A percentile compares a stretch with the other conserved stretches of the same genome.
These are phyloP conservation scores for Macrotus californicus DNA, from an alignment of 2,113 vertebrate genomes.

Conservation along the genomic window DNA sequence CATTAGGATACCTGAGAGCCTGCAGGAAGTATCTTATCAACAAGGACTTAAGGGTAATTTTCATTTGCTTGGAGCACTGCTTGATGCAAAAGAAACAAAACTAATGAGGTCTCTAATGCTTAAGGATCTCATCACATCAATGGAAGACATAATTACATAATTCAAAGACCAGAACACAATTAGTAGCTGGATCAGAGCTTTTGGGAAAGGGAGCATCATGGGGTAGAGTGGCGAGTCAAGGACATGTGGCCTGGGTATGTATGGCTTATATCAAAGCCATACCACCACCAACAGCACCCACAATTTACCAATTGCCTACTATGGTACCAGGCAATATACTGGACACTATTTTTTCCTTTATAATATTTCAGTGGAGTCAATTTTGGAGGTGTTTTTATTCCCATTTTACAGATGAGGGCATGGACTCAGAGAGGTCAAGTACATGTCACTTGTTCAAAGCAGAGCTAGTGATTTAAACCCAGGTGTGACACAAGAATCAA, in stretches of 20 bases:
- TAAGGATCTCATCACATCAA: background rate
- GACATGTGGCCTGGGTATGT: background rate
- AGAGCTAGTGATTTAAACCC: background rate
- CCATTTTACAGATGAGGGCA: background rate
- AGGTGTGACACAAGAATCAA: background rate
- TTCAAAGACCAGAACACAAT: constrained; percentile 12
- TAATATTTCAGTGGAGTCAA: background rate
- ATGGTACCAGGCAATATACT: background rate
- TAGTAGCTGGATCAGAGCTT: background rate
- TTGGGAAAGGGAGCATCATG: background rate
- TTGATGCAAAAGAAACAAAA: background rate
- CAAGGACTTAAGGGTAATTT: constrained; percentile 13
- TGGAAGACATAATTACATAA: background rate
- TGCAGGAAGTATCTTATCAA: background rate
- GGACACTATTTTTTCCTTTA: background rate
- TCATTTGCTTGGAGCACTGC: background rate
- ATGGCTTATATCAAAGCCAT: background rate
- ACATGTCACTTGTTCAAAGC: background rate
- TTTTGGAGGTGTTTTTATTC: background rate
- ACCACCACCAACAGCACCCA: background rate
- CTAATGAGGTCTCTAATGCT: background rate
- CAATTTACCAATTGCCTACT: background rate
- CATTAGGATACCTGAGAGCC: background rate
- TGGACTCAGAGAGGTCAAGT: background rate
- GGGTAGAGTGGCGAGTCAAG: background rate